Evolutionary conservation across 2,113 vertebrate species (phyloP).

Genomic region (Apteryx owenii): DNA sequence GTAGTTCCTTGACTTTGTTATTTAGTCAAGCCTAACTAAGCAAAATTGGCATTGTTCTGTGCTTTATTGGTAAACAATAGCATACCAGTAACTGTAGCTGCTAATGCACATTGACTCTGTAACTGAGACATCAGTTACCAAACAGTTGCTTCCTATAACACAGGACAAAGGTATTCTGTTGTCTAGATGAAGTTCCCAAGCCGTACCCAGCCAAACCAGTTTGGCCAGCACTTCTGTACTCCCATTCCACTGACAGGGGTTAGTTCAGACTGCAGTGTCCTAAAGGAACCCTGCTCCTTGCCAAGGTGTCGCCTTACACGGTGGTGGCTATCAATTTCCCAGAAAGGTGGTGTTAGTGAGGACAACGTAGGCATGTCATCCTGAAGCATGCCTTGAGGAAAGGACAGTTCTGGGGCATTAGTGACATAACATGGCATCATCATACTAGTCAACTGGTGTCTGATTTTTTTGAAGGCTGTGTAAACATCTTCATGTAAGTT

Average conservation of each 20-base stretch:
- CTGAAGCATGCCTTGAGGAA: conserved; percentile 21
- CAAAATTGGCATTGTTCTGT: background rate
- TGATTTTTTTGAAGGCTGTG: conserved; percentile 53
- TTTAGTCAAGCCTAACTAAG: background rate
- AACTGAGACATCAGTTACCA: background rate
- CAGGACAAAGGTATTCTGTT: background rate
- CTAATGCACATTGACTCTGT: background rate
- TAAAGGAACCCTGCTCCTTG: background rate
- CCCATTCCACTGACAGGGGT: background rate
- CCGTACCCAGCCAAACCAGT: background rate
- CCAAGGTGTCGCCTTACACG: background rate
- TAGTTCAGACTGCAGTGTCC: background rate
- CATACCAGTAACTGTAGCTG: background rate
- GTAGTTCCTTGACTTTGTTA: background rate
- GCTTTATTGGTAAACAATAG: background rate
- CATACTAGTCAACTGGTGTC: conserved; percentile 47
- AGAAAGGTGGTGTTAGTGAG: background rate
- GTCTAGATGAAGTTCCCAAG: background rate
- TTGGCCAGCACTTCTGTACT: background rate
- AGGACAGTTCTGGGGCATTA: conserved; percentile 15
- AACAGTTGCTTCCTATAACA: background rate
- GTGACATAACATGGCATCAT: conserved; percentile 37
- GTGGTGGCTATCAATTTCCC: background rate
- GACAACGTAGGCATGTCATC: background rate
- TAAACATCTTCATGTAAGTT: conserved; percentile 11